Conservation (phyloP, 2,113 vertebrate genomes). For the Peromyscus maniculatus region DNA sequence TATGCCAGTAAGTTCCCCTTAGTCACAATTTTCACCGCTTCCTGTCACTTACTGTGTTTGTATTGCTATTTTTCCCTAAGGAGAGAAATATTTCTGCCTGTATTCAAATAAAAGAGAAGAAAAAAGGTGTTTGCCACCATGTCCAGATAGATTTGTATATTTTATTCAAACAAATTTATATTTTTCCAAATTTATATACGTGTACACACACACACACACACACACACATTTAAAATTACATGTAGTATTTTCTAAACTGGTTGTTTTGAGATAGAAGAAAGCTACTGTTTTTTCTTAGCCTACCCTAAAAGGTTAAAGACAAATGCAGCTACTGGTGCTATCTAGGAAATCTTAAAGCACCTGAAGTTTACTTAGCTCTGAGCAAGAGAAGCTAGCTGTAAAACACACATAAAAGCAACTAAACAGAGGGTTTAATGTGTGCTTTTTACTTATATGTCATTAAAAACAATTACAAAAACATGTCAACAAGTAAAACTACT, state of each 20-base stretch:
- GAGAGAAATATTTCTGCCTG: not conserved
- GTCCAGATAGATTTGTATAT: not conserved
- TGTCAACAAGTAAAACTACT: not conserved
- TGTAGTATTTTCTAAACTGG: constrained; percentile 48
- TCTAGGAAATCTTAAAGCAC: constrained; percentile 46
- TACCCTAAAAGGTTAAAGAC: constrained; percentile 6
- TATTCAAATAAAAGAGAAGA: not conserved
- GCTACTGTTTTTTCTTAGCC: constrained; percentile 1
- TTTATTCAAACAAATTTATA: constrained; percentile 26
- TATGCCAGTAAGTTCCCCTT: not conserved
- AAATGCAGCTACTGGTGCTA: not conserved
- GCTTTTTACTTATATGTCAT: constrained; percentile 5
- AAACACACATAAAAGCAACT: constrained; percentile 42
- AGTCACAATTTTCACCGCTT: not conserved
- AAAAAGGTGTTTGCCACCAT: not conserved
- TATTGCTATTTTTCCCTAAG: constrained; percentile 28
- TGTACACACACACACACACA: not conserved
- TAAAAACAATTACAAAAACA: constrained; percentile 49
- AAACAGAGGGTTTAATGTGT: not conserved
- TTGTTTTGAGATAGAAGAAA: constrained; percentile 48
- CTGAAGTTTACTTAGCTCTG: not conserved
- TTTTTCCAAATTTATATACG: constrained; percentile 27
- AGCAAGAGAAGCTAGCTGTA: constrained; percentile 48
- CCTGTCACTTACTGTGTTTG: not conserved
- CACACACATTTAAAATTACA: not conserved